Conservation (phyloP, 2,888 invertebrate species). For the Zaprionus bogoriensis region DNA sequence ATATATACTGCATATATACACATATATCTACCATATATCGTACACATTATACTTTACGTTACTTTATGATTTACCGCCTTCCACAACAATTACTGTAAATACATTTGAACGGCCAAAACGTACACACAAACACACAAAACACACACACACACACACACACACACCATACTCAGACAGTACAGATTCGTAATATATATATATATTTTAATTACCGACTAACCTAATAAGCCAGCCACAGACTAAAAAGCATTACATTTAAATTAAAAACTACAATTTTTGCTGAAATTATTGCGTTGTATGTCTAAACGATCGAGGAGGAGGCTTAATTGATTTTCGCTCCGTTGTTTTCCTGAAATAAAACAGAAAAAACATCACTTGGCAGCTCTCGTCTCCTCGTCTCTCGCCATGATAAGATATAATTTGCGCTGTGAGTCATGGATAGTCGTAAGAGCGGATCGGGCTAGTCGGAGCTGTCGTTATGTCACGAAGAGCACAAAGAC, state of each 20-base stretch:
- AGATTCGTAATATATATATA: slow-evolving; percentile 13
- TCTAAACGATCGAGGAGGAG: background rate
- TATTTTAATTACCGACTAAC: slow-evolving; percentile 40
- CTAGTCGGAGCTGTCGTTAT: no score
- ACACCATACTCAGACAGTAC: slow-evolving; percentile 17
- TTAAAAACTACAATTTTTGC: slow-evolving; percentile 14
- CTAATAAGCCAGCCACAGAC: slow-evolving; percentile 48
- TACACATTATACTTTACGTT: slow-evolving; percentile 26
- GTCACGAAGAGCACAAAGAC: background rate
- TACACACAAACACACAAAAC: slow-evolving; percentile 25
- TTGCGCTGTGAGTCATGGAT: background rate
- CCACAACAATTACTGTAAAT: slow-evolving; percentile 54
- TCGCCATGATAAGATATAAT: slow-evolving; percentile 14
- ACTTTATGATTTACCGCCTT: slow-evolving; percentile 35
- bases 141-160: slow-evolving; percentile 7
- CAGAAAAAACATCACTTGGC: background rate
- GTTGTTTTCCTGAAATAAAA: background rate
- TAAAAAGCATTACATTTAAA: slow-evolving; percentile 48
- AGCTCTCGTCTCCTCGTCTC: background rate
- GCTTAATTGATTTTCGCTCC: background rate
- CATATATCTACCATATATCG: slow-evolving; percentile 13
- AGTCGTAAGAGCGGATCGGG: background rate
- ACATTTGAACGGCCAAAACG: slow-evolving; percentile 44
- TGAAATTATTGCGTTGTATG: background rate
- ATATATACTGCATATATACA: slow-evolving; percentile 22